phyloP scores from a whole-genome alignment of 92 coral and sea anemone genomes.

The Paragorgia papillata region DNA sequence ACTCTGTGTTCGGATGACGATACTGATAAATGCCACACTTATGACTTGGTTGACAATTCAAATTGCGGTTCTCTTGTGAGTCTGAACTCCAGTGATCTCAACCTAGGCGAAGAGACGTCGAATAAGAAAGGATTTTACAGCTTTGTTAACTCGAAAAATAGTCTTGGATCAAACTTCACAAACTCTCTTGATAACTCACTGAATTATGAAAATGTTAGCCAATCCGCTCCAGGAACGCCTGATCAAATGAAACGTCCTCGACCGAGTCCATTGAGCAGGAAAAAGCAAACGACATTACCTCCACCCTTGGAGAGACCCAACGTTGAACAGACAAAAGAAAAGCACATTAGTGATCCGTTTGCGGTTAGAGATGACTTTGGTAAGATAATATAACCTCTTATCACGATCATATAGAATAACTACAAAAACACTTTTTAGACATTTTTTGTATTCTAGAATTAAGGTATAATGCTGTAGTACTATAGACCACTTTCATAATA shows the following conservation, averaged over 20 bases:
- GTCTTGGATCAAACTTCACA: background rate
- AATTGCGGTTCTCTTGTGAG: slow-evolving; percentile 13
- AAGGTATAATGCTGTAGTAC: too few relatives aligned
- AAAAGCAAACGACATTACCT: slow-evolving; percentile 23
- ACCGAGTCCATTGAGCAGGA: slow-evolving; percentile 15
- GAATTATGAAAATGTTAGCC: background rate
- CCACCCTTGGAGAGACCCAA: slow-evolving; percentile 1
- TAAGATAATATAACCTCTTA: background rate
- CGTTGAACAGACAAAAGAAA: background rate
- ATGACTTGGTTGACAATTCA: slow-evolving; percentile 35
- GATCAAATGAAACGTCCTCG: slow-evolving; percentile 22
- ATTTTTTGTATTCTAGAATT: too few relatives aligned
- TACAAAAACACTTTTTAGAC: too few relatives aligned
- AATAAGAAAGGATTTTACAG: slow-evolving; percentile 33
- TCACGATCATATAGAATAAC: too few relatives aligned
- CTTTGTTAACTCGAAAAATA: slow-evolving; percentile 25
- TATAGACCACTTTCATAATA: too few relatives aligned
- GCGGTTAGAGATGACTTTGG: slow-evolving; percentile 36
- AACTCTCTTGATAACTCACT: background rate
- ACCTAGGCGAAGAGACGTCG: slow-evolving; percentile 4
- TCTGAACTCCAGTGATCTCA: slow-evolving; percentile 2
- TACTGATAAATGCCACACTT: slow-evolving; percentile 12
- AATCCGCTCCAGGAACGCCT: slow-evolving; percentile 28
- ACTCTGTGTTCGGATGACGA: slow-evolving; percentile 33
- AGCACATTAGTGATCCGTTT: slow-evolving; percentile 13